Percentiles rank a stretch among this genome's conserved stretches.
These are phyloP conservation scores for Pomatorhinus ruficollis DNA, from an alignment of 2,113 vertebrate species.

Conservation along the genomic window DNA sequence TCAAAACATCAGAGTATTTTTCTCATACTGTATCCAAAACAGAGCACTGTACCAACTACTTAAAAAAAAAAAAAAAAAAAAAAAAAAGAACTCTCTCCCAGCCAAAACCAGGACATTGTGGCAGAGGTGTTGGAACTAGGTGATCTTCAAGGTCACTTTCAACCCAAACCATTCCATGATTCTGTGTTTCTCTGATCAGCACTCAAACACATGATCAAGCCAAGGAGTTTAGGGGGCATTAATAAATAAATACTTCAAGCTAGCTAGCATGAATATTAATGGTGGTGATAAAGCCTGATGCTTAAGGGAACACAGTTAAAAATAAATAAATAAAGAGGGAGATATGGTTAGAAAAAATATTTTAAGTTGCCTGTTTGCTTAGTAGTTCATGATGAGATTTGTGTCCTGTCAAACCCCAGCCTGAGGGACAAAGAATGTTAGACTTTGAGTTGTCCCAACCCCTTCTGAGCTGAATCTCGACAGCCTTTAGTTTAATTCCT, in stretches of 20 bases:
- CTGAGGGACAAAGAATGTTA: neutral
- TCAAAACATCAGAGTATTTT: neutral
- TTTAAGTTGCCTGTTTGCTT: neutral
- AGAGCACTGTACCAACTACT: neutral
- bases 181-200: neutral
- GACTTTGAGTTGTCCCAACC: neutral
- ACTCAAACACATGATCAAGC: neutral
- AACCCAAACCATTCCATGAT: neutral
- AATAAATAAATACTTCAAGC: neutral
- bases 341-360: neutral
- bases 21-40: constrained; percentile 10
- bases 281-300: neutral
- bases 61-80: neutral
- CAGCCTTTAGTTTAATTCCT: neutral
- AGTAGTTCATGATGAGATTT: neutral
- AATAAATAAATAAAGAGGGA: neutral
- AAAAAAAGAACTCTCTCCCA: neutral
- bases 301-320: neutral
- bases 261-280: neutral
- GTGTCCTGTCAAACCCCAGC: neutral
- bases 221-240: neutral
- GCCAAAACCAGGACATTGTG: neutral
- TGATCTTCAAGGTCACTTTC: neutral
- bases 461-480: neutral
- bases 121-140: neutral